Percentiles rank a stretch among this genome's conserved stretches.
These are phyloP conservation scores for Hydropotes inermis DNA, from an alignment of 2,113 vertebrate genomes.

Conservation along the genomic window DNA sequence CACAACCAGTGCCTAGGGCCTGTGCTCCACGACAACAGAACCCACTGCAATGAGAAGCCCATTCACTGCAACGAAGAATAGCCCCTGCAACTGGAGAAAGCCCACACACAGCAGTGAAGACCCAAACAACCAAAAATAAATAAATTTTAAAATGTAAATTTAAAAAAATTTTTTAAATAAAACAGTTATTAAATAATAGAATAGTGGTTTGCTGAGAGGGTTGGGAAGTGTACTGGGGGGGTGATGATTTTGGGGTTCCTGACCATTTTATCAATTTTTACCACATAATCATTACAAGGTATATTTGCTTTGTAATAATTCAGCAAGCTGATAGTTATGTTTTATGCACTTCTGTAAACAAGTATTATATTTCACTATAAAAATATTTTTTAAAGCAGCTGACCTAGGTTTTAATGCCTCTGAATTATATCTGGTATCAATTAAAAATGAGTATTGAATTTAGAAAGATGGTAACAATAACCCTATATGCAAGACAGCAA, in stretches of 20 bases:
- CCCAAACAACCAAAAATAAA: background rate
- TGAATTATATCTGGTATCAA: background rate
- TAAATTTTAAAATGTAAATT: background rate
- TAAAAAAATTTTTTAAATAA: background rate
- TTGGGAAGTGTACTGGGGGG: background rate
- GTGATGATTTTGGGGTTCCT: background rate
- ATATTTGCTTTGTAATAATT: background rate
- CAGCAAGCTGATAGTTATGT: background rate
- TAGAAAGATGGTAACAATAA: no score
- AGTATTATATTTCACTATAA: background rate
- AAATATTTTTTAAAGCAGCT: slow-evolving; percentile 1
- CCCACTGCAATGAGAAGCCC: background rate
- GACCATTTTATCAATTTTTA: background rate
- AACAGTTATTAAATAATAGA: slow-evolving; percentile 7
- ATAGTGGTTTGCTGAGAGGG: background rate
- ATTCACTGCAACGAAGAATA: background rate
- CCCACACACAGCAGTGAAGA: background rate
- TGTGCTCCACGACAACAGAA: background rate
- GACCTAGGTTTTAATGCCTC: slow-evolving; percentile 3
- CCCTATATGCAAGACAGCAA: no score
- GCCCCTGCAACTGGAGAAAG: background rate
- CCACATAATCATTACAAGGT: background rate
- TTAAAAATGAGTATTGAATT: background rate
- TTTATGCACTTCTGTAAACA: background rate
- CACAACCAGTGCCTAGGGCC: background rate